A percentile compares a stretch with the other conserved stretches of the same genome.
Evolutionary conservation across 30 jellyfish, hydroid and myxozoan species (phyloP).

Genomic region (Aurelia aurita): DNA sequence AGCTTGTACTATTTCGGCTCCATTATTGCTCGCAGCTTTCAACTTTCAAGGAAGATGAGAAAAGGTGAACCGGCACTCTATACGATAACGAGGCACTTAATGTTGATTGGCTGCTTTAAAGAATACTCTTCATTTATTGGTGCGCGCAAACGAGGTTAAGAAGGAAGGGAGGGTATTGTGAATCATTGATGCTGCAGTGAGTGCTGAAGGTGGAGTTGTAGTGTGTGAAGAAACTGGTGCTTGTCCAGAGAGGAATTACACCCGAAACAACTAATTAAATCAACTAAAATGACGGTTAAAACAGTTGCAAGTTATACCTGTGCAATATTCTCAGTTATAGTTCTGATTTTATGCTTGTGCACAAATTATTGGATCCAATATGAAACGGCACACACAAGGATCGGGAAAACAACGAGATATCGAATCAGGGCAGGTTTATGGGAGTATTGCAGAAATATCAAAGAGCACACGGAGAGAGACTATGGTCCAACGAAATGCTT

Average conservation of each 20-base stretch:
- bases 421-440: constrained; percentile 61
- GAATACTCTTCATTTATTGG: constrained; percentile 24
- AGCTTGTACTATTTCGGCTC: no score
- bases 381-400: constrained; percentile 38
- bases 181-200: constrained; percentile 41
- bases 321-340: constrained; percentile 81
- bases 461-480: constrained; percentile 36
- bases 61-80: no score
- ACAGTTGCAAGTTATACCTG: constrained; percentile 87
- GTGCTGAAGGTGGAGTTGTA: constrained; percentile 58
- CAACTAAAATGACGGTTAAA: constrained; percentile 73
- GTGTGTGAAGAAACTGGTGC: background rate
- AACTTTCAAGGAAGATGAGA: no score
- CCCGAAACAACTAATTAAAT: background rate
- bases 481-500: constrained; percentile 47
- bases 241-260: background rate
- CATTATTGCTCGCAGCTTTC: no score
- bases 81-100: constrained; percentile 29
- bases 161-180: constrained; percentile 61
- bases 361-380: constrained; percentile 94
- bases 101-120: constrained; percentile 7
- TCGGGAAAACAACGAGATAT: constrained; percentile 11
- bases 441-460: constrained; percentile 62
- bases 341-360: constrained; percentile 79
- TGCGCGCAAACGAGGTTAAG: constrained; percentile 4